phyloP scores from a whole-genome alignment of 1,140 invertebrate genomes.

The Ylistrum balloti region DNA sequence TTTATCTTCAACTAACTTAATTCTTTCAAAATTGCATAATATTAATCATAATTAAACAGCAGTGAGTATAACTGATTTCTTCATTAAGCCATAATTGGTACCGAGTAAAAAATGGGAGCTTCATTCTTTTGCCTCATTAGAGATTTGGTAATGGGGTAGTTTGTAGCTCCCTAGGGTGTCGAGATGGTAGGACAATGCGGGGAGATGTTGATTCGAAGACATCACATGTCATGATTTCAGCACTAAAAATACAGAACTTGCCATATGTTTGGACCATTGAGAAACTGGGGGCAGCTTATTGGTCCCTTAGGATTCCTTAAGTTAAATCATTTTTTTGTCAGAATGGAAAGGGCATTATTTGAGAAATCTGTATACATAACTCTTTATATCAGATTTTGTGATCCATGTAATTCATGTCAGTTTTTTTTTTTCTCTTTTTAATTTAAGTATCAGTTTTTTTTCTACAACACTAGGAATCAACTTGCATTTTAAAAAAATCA shows the following conservation, averaged over 20 bases:
- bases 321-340: constrained; percentile 6
- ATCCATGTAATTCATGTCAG: not conserved
- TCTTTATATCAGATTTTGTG: not conserved
- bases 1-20: constrained; percentile 29
- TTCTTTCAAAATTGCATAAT: constrained; percentile 28
- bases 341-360: not conserved
- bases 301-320: not conserved
- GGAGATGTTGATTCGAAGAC: constrained; percentile 13
- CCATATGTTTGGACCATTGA: not conserved
- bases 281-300: constrained; percentile 16
- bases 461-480: too few species aligned
- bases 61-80: constrained; percentile 22
- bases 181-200: not conserved
- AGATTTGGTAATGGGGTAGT: constrained; percentile 33
- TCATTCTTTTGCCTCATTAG: constrained; percentile 30
- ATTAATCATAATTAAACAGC: constrained; percentile 22
- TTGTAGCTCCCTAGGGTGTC: constrained; percentile 4
- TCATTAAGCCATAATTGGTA: constrained; percentile 15
- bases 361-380: not conserved
- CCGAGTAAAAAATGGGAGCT: constrained; percentile 38
- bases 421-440: too few species aligned
- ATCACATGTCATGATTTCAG: not conserved
- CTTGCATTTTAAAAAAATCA: too few species aligned
- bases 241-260: constrained; percentile 21
- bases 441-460: too few species aligned